phyloP scores from a whole-genome alignment of 1,140 invertebrate species.

The Epicauta chinensis region DNA sequence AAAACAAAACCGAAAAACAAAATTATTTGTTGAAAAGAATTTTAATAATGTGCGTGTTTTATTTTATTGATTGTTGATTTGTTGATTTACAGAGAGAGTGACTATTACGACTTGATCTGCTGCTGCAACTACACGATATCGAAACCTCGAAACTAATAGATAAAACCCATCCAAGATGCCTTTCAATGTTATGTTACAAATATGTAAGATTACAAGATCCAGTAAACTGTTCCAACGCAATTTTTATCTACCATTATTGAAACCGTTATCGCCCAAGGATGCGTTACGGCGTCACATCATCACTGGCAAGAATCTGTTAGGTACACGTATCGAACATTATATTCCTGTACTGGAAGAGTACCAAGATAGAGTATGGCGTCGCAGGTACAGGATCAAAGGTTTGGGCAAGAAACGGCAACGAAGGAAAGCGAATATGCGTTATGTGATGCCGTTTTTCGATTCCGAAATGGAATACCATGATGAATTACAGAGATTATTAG shows the following conservation, averaged over 20 bases:
- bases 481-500: conserved; percentile 53
- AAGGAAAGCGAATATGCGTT: conserved; percentile 55
- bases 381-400: conserved; percentile 33
- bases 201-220: conserved; percentile 73
- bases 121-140: too few species aligned
- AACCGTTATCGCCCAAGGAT: conserved; percentile 72
- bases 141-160: background rate
- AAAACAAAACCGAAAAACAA: too few species aligned
- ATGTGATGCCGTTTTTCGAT: conserved; percentile 60
- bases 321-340: conserved; percentile 51
- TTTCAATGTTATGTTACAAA: conserved; percentile 51
- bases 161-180: conserved; percentile 28
- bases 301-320: conserved; percentile 44
- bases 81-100: too few species aligned
- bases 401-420: conserved; percentile 59
- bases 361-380: conserved; percentile 38
- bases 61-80: too few species aligned
- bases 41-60: too few species aligned
- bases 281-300: conserved; percentile 52
- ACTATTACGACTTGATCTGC: too few species aligned
- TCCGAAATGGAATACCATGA: conserved; percentile 57
- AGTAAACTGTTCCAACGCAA: conserved; percentile 73
- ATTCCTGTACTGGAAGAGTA: conserved; percentile 65
- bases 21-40: too few species aligned
- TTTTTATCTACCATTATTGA: conserved; percentile 75